Evolutionary conservation across 2,113 vertebrate genomes (phyloP), one percentile per base, ranked within the genome.

Genomic region (Synodontis membranacea): DNA sequence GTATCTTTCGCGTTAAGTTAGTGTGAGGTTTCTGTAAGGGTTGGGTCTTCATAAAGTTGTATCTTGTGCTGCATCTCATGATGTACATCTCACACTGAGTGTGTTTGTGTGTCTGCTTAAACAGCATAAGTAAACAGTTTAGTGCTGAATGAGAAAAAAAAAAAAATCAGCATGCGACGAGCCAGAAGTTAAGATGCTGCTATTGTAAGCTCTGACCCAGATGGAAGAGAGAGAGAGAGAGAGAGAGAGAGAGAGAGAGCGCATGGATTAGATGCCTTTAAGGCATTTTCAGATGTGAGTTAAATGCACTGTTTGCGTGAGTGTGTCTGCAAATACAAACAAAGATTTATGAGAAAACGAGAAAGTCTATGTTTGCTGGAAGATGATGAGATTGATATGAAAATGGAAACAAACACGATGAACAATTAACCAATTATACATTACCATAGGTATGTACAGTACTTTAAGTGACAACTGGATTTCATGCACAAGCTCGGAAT

Each of bases 131-230:
- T 87, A 84, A 89, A 89, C 76, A 84, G 46, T 84, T 87, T 87
- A 85, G 83, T 64, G 54, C 42, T 79, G 72, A 85, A 89, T 85
- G 48, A 54, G 58, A 74, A 80, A 76, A 84, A 46, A n/a, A 83
- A 83, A 62, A 81, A 68, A 79, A 50, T 28, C 66, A 23, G 48
- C 19, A 15, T 9, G 37, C 52, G 58, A 66, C 19, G 50, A 70
- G 60, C 70, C 78, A 37, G 56, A 85, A 85, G 64, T 28, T 54
- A 82, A 50, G 79, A 88, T 31, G 84, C 34, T 64, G 82, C 84
- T 88, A 90, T 88, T 86, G 88, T 91, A 84, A 86, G 82, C 84
- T 80, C 79, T 87, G 91, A 91, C 89, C 89, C 89, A 91, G 90
- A 89, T 90, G 86, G 76, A 85, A 87, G 83, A 70, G 66, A 70